Evolutionary conservation across 1,140 invertebrate genomes (phyloP), one percentile per base, ranked within the genome.

Genomic region (Drosophila pandora): DNA sequence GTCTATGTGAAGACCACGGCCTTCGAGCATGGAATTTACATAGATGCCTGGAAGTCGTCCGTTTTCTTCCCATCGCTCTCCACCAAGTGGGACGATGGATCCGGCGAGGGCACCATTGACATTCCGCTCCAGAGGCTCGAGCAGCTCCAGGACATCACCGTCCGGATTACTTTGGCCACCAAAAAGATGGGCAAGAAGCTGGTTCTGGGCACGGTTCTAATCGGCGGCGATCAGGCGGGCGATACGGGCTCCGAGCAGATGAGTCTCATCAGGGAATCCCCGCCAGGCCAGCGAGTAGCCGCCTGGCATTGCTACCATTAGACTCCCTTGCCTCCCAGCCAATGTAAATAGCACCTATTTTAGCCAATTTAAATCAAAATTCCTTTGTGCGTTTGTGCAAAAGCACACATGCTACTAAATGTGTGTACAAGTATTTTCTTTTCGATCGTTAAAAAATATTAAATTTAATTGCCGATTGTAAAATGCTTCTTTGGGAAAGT

Each of bases 1-100:
- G 92, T 96, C 70, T 96, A 96, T 81, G 93, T 96, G 50, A 96
- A 96, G 92, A 95, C 95, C 54, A 94, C 95, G 0, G 94, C 95
- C 49, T 94, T 95, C 39, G 95, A 96, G 76, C 93, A 93, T 41
- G 94, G 94, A 49, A 94, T 94, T 70, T 93, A 95, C 1, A 94
- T 95, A 45, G 94, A 95, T 43, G 95, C 95, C 65, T 96, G 95
- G 95, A 96, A 96, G 83, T 96, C 95, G 60, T 94, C 95, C 60
- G 93, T 93, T 47, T 96, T 96, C 89, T 91, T 93, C 13, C 95
- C 95, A 3, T 94, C 95, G 2, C 94, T 96, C 73, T 94, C 93
- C 2, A 93, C 93, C 30, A 93, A 93, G 79, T 94, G 93, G 93
- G 93, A 94, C 90, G 64, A 94, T 79, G 83, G 70, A 85, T 48